Evolutionary conservation across 2,113 vertebrate genomes (phyloP).

Genomic region (Ramphastos sulfuratus): DNA sequence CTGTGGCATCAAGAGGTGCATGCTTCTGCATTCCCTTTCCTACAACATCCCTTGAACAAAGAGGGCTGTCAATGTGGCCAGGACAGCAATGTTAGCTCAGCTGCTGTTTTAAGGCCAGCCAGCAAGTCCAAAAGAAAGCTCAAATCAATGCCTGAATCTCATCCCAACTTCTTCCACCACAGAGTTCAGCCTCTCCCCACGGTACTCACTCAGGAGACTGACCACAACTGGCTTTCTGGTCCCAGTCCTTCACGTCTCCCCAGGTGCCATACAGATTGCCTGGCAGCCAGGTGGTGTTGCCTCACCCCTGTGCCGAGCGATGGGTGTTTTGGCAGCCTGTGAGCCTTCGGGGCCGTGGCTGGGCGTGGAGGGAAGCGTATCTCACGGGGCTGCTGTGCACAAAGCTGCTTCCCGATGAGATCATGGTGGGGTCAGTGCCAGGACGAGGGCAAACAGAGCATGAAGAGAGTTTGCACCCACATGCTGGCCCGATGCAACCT

Average conservation of each 20-base stretch:
- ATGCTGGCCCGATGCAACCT: background rate
- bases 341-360: background rate
- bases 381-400: background rate
- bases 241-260: background rate
- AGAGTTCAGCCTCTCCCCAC: background rate
- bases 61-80: background rate
- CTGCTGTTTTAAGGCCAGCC: background rate
- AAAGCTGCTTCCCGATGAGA: conserved; percentile 1
- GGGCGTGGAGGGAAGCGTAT: background rate
- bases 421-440: conserved; percentile 22
- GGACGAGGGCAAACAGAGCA: background rate
- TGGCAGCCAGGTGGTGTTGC: background rate
- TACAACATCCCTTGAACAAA: conserved; percentile 21
- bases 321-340: fast-evolving
- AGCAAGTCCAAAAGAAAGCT: background rate
- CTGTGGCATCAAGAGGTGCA: conserved; percentile 40
- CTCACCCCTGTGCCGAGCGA: background rate
- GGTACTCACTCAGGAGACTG: fast-evolving
- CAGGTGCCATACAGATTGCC: fast-evolving
- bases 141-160: background rate
- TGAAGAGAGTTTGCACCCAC: conserved; percentile 15
- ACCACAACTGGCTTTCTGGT: background rate
- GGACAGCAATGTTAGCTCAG: conserved; percentile 10
- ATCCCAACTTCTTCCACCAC: background rate
- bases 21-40: conserved; percentile 16